phyloP scores from a whole-genome alignment of 2,113 vertebrate species.

The Aythya baeri region DNA sequence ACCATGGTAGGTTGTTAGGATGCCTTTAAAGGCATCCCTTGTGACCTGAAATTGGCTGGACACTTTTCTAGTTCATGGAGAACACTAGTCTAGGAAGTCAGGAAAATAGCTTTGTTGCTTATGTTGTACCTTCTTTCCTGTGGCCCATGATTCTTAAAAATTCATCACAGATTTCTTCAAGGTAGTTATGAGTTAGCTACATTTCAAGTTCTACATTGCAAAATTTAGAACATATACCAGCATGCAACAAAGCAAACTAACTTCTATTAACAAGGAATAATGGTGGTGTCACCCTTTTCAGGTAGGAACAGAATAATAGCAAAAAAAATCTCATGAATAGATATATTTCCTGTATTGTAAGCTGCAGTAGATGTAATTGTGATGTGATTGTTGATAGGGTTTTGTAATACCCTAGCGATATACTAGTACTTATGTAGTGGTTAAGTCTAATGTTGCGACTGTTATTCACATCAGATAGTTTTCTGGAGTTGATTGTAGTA shows the following conservation, averaged over 20 bases:
- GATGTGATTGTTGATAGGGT: neutral
- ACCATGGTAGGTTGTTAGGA: accelerated
- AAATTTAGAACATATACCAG: too few species aligned
- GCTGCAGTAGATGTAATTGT: neutral
- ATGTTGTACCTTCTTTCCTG: neutral
- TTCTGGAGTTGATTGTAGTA: neutral
- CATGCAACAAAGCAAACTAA: neutral
- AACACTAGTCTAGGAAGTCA: neutral
- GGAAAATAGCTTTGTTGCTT: neutral
- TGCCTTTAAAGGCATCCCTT: too few species aligned
- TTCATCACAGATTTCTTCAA: neutral
- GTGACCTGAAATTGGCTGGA: neutral
- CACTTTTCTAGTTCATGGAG: neutral
- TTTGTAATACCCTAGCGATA: neutral
- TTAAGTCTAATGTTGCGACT: neutral
- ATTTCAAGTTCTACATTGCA: neutral
- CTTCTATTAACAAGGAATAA: neutral
- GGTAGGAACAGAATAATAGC: neutral
- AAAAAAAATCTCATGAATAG: neutral
- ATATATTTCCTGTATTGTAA: neutral
- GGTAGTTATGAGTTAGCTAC: neutral
- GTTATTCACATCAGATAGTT: neutral
- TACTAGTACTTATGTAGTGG: neutral
- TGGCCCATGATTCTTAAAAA: neutral
- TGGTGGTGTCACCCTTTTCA: neutral